Evolutionary conservation across 2,888 invertebrate species (phyloP).

Genomic region (Rotaria socialis): DNA sequence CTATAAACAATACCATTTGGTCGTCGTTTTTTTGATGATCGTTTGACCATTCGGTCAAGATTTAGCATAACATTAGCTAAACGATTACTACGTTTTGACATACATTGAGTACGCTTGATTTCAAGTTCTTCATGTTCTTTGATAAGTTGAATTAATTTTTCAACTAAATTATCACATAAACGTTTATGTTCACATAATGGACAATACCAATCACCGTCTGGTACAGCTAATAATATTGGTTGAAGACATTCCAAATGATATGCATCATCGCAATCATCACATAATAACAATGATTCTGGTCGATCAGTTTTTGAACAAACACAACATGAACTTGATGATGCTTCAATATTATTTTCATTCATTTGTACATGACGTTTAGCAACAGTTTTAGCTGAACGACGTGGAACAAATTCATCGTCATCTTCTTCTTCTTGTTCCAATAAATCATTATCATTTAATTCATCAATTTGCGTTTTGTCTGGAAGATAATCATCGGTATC

Average conservation of each 20-base stretch:
- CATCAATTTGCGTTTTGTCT: not conserved
- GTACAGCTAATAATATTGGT: conserved; percentile 12
- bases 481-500: not conserved
- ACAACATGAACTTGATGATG: conserved; percentile 13
- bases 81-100: conserved; percentile 19
- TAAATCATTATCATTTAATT: not conserved
- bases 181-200: conserved; percentile 37
- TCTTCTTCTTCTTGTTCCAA: not conserved
- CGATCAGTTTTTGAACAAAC: conserved; percentile 31
- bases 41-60: conserved; percentile 13
- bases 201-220: conserved; percentile 25
- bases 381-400: conserved; percentile 25
- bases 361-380: not conserved
- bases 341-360: not conserved
- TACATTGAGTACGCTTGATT: conserved; percentile 21
- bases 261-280: conserved; percentile 24
- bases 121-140: conserved; percentile 29
- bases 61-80: conserved; percentile 26
- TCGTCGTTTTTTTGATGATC: not conserved
- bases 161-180: conserved; percentile 19
- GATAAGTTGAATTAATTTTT: not conserved
- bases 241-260: conserved; percentile 29
- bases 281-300: conserved; percentile 23
- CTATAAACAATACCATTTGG: not conserved
- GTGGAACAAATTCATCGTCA: not conserved